These are phyloP conservation scores for Ceyx melanurus DNA, from an alignment of 2,113 vertebrate genomes.

Conservation along the genomic window DNA sequence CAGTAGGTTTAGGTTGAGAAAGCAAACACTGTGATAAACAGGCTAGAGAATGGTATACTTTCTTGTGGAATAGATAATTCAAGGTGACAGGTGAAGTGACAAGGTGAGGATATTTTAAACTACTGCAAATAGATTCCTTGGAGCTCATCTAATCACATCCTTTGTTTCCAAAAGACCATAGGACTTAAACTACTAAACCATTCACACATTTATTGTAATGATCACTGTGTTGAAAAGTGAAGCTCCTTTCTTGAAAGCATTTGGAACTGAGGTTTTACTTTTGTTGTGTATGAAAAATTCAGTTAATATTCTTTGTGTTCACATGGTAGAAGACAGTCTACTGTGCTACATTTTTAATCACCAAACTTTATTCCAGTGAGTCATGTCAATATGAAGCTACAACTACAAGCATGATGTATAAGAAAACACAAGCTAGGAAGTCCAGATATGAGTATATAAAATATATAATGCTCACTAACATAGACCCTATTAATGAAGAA, in stretches of 20 bases:
- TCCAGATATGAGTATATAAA: not conserved
- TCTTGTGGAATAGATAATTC: not conserved
- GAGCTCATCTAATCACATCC: not conserved
- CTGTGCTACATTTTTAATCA: not conserved
- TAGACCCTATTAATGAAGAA: not conserved
- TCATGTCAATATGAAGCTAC: not conserved
- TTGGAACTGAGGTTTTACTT: not conserved
- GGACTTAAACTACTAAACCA: not conserved
- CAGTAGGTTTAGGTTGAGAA: not conserved
- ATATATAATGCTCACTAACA: not conserved
- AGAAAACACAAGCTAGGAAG: not conserved
- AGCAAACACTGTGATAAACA: not conserved
- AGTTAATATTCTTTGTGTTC: not conserved
- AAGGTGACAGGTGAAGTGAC: not conserved
- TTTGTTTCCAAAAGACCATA: not conserved
- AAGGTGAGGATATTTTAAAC: not conserved
- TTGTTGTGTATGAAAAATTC: not conserved
- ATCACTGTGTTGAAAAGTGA: not conserved
- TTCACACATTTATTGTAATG: not conserved
- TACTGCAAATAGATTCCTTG: not conserved
- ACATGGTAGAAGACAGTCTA: not conserved
- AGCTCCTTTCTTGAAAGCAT: not conserved
- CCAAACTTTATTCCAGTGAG: not conserved
- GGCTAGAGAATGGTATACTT: not conserved
- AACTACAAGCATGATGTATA: not conserved